Percentiles rank a stretch among this genome's conserved stretches.
phyloP scores from a whole-genome alignment of 2,888 invertebrate species.

The Sturmia bella region DNA sequence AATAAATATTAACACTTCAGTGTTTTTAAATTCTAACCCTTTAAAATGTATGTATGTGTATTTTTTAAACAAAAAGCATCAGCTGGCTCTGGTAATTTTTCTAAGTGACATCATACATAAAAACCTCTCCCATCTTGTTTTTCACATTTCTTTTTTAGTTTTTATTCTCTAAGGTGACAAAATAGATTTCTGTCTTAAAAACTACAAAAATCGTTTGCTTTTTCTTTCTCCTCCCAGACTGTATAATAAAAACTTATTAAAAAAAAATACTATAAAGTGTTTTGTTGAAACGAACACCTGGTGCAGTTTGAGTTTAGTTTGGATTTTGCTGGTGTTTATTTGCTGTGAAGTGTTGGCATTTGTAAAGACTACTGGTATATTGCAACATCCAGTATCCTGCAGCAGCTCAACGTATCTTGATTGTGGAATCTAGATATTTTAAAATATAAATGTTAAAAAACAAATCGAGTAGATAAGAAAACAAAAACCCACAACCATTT shows the following conservation, averaged over 20 bases:
- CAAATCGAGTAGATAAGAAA: constrained; percentile 35
- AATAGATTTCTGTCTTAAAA: constrained; percentile 46
- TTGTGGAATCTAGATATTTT: constrained; percentile 29
- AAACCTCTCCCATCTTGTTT: constrained; percentile 16
- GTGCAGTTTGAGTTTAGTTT: constrained; percentile 30
- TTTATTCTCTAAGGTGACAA: constrained; percentile 54
- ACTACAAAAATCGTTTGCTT: constrained; percentile 15
- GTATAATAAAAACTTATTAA: constrained; percentile 24
- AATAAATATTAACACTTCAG: too few relatives aligned
- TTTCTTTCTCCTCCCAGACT: constrained; percentile 30
- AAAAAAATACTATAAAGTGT: constrained; percentile 56
- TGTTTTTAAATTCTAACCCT: too few relatives aligned
- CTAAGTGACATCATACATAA: constrained; percentile 45
- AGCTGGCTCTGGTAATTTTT: constrained; percentile 63
- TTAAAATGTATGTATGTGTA: too few relatives aligned
- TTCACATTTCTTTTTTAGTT: not conserved
- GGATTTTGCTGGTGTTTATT: not conserved
- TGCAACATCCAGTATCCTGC: constrained; percentile 8
- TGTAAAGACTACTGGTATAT: constrained; percentile 14
- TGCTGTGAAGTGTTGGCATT: constrained; percentile 17
- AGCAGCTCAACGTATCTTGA: constrained; percentile 8
- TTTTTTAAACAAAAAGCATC: constrained; percentile 37
- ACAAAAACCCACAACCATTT: constrained; percentile 27
- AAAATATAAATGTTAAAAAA: constrained; percentile 21
- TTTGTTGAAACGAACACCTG: constrained; percentile 67